Evolutionary conservation across 2,888 invertebrate genomes (phyloP).

Genomic region (Epiblema foenella): DNA sequence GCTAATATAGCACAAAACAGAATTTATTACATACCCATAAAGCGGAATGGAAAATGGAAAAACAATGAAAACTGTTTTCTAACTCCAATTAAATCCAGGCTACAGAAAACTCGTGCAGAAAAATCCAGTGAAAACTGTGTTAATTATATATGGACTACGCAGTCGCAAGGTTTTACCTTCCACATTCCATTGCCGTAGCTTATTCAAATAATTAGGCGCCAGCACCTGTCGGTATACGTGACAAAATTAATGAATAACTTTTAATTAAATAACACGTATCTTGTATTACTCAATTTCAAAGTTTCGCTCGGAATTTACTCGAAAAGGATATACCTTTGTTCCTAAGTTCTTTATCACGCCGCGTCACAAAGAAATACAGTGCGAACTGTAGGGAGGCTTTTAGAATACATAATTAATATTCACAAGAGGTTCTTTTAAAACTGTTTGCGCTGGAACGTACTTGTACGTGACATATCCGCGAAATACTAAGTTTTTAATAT

Average conservation of each 20-base stretch:
- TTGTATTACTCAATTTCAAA: slow-evolving; percentile 30
- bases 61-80: too few relatives aligned
- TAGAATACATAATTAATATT: slow-evolving; percentile 33
- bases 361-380: slow-evolving; percentile 28
- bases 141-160: not conserved
- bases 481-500: too few relatives aligned
- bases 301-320: slow-evolving; percentile 20
- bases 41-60: too few relatives aligned
- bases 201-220: slow-evolving; percentile 19
- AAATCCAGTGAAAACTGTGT: not conserved
- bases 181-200: slow-evolving; percentile 9
- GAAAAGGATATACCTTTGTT: slow-evolving; percentile 24
- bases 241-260: slow-evolving; percentile 20
- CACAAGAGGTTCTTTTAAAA: slow-evolving; percentile 18
- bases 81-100: too few relatives aligned
- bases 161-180: too few relatives aligned
- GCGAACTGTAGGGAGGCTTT: slow-evolving; percentile 13
- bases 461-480: too few relatives aligned
- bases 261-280: slow-evolving; percentile 15
- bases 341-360: slow-evolving; percentile 28
- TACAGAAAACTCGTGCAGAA: not conserved
- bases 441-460: too few relatives aligned
- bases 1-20: too few relatives aligned
- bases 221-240: slow-evolving; percentile 9
- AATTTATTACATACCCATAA: too few relatives aligned